Evolutionary conservation across 2,113 vertebrate species (phyloP), one percentile per base, ranked within the genome.

Genomic region (Lagopus muta): DNA sequence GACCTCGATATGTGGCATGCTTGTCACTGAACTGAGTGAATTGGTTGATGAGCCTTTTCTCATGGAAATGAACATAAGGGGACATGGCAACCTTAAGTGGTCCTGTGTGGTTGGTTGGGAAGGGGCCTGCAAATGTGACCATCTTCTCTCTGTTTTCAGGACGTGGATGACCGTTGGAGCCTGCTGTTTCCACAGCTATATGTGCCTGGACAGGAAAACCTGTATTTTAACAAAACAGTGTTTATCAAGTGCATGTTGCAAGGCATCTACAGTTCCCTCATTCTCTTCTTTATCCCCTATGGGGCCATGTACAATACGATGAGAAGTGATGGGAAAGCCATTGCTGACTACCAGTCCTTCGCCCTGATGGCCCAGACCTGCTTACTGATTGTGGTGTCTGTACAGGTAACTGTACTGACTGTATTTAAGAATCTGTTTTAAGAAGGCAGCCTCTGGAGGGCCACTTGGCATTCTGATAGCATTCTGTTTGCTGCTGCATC

Each of bases 291-390:
- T 94, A 95, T 99, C 82, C 98, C 99, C 4, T 99, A 98, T 93
- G 98, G 98, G 15, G 97, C 99, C 77, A 96, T 98, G 94, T 84
- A 95, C 1, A 97, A 98, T 96, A 98, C 98, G 8, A 96, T 99
- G 57, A 97, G 98, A 47, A 98, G 97, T 10, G 98, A 99, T 13
- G 99, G 99, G 72, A 99, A 98, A 86, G 98, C 98, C 62, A 97
- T 99, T 27, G 98, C 98, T 0, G 98, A 99, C 97, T 99, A 98
- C 96, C 99, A 99, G 97, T 99, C 99, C 50, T 99, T 99, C 28
- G 99, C 99, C 36, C 73, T 99, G 67, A 89, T 99, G 90, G 98
- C 98, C 2, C 99, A 99, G 97, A 99, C 98, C 20, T 98, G 98
- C 89, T 97, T 99, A 86, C 97, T 99, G 58, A 93, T 98, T 1